Conservation (phyloP, 2,797 vertebrate species). For the Gadopsis marmoratus region DNA sequence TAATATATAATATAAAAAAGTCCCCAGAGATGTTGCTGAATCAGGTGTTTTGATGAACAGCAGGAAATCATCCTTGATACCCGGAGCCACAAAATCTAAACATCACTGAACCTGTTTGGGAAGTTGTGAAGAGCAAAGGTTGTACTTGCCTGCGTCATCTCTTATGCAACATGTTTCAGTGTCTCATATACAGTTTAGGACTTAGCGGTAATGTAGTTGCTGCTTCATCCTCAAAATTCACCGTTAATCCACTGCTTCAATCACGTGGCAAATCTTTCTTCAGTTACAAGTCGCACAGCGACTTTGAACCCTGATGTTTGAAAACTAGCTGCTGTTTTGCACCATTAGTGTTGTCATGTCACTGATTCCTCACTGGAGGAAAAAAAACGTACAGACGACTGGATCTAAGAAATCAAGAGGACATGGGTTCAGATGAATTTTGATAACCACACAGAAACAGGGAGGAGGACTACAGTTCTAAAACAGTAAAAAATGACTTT, state of each 20-base stretch:
- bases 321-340: background rate
- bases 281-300: background rate
- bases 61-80: background rate
- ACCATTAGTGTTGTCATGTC: background rate
- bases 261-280: background rate
- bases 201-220: background rate
- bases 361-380: background rate
- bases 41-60: constrained; percentile 4
- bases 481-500: constrained; percentile 64
- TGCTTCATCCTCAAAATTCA: background rate
- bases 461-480: constrained; percentile 57
- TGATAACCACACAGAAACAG: constrained; percentile 46
- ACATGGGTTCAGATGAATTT: constrained; percentile 28
- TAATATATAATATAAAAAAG: background rate
- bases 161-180: constrained; percentile 6
- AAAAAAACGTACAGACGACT: background rate
- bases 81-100: constrained; percentile 9
- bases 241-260: too few species aligned
- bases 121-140: constrained; percentile 16
- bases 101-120: constrained; percentile 2
- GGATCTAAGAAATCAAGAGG: constrained; percentile 1
- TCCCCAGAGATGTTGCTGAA: background rate
- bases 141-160: constrained; percentile 8
- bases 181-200: background rate
- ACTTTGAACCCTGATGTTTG: background rate